Base-by-base conservation (phyloP, 2,113 vertebrate genomes). In the Varanus komodoensis region DNA sequence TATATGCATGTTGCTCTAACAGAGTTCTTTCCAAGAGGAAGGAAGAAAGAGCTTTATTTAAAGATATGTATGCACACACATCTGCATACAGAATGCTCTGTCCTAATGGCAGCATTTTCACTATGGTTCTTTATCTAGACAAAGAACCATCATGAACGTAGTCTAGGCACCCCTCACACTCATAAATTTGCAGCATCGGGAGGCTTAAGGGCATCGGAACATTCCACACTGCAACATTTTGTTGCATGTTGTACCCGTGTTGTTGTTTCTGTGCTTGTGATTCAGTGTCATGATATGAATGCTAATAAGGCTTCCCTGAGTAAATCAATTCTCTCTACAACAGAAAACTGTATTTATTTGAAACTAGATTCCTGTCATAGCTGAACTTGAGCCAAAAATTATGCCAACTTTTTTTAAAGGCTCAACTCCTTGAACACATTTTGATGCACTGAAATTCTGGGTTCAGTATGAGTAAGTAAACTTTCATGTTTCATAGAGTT, bases 401-500 rank as follows among this genome's bases (percentile, higher is more conserved):
- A 79, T 27, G 19, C 32, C 80, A 27, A 11, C 19, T 57, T 61
- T 23, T 7, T 67, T 83, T 34, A 73, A 84, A n/a, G 32, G 38
- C 34, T 77, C 64, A 57, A 54, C 48, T 48, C 34, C 50, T 50
- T 73, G 67, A 81, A 54, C 29, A 38, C 50, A 74, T n/a, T 74
- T 61, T 83, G 34, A 29, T 74, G 14, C 32, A 48, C 11, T 12
- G 78, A 27, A 23, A 78, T 78, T 78, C 52, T 38, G 4, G 23
- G 25, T 32, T 52, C 48, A 17, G 23, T 4, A 64, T 69, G 15
- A 52, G 14, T 69, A 44, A 78, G 32, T 44, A 79, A 23, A 15
- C 15, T 89, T 89, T 89, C 82, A 89, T 38, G 50, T 78, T n/a
- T 75, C 74, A 57, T 11, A 69, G 29, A 77, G 1, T 80, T 52